Evolutionary conservation across 2,797 vertebrate genomes (phyloP).

Genomic region (Denticeps clupeoides): DNA sequence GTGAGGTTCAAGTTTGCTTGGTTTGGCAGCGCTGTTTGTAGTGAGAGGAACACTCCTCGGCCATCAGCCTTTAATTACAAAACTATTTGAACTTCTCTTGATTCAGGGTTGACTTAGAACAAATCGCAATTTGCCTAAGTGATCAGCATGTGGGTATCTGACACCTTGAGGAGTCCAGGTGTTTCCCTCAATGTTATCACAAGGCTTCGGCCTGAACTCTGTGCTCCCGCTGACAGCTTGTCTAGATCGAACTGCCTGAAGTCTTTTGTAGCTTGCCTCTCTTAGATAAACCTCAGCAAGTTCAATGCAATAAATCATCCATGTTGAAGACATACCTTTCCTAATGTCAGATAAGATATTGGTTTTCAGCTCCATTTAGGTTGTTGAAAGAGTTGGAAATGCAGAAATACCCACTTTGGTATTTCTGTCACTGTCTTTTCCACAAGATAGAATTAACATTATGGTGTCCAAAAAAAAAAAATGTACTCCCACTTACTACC

Average conservation of each 20-base stretch:
- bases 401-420: background rate
- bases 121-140: slow-evolving; percentile 13
- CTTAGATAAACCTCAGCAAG: slow-evolving; percentile 13
- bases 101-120: slow-evolving; percentile 12
- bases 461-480: too few species aligned
- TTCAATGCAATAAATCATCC: slow-evolving; percentile 22
- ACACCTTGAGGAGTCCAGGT: slow-evolving; percentile 23
- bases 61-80: slow-evolving; percentile 19
- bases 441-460: background rate
- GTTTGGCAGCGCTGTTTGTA: slow-evolving; percentile 3
- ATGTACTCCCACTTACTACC: too few species aligned
- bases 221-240: slow-evolving; percentile 6
- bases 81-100: slow-evolving; percentile 19
- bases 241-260: slow-evolving; percentile 17
- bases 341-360: slow-evolving; percentile 9
- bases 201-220: slow-evolving; percentile 19
- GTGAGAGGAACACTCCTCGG: slow-evolving; percentile 10
- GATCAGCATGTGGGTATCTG: slow-evolving; percentile 16
- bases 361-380: background rate
- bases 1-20: slow-evolving; percentile 9
- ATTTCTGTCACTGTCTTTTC: background rate
- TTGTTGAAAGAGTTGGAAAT: background rate
- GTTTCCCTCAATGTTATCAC: slow-evolving; percentile 20
- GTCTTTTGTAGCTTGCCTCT: slow-evolving; percentile 14
- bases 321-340: slow-evolving; percentile 12